phyloP scores from a whole-genome alignment of 2,797 vertebrate species.

The Vultur gryphus region DNA sequence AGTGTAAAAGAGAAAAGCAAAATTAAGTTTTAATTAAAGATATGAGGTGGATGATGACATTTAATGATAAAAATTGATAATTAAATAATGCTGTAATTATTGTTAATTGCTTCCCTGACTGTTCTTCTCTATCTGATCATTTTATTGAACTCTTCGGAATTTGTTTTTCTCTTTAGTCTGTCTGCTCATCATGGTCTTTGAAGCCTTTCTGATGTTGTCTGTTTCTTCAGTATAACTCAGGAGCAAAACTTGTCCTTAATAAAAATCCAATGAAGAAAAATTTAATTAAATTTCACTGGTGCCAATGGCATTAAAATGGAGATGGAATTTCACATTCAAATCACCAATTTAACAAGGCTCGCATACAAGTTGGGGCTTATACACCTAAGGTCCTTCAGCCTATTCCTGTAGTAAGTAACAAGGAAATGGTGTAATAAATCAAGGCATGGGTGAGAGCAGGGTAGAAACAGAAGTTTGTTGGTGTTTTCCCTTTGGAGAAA shows the following conservation, averaged over 20 bases:
- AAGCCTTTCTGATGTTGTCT: background rate
- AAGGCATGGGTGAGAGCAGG: background rate
- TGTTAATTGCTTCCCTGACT: constrained; percentile 11
- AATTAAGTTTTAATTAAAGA: constrained; percentile 44
- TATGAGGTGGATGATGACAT: background rate
- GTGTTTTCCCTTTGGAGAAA: background rate
- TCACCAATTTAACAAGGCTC: background rate
- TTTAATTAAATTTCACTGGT: background rate
- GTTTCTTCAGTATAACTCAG: background rate
- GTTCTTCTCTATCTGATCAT: background rate
- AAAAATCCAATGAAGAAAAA: background rate
- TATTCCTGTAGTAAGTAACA: background rate
- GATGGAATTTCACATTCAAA: background rate
- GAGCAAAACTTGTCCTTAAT: background rate
- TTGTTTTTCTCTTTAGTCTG: background rate
- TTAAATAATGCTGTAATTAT: constrained; percentile 35
- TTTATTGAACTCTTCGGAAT: background rate
- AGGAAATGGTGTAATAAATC: background rate
- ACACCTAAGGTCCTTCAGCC: background rate
- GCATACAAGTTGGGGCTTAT: accelerated
- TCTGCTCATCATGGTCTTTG: background rate
- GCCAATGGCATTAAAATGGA: background rate
- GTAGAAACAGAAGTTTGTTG: background rate
- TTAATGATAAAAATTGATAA: background rate
- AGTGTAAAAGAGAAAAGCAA: background rate